Evolutionary conservation across 2,113 vertebrate genomes (phyloP).

Genomic region (Promerops cafer): DNA sequence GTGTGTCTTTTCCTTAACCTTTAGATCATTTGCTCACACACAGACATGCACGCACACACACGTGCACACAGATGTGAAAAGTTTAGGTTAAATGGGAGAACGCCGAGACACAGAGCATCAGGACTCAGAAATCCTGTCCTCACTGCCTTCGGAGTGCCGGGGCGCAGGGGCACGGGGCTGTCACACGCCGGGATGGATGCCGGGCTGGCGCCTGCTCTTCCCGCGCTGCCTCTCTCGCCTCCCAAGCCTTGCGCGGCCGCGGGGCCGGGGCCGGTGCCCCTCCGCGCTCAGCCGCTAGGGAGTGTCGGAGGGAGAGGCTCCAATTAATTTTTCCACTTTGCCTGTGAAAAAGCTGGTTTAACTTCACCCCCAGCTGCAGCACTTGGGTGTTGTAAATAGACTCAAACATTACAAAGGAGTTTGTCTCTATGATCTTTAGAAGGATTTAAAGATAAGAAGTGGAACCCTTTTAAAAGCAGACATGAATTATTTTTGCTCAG

Average conservation of each 20-base stretch:
- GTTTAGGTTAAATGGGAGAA: background rate
- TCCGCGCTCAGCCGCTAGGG: constrained; percentile 40
- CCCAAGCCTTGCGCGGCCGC: background rate
- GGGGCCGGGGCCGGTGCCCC: background rate
- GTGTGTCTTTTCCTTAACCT: background rate
- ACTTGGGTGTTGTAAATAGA: background rate
- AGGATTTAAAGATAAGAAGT: background rate
- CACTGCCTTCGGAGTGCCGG: background rate
- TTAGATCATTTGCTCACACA: background rate
- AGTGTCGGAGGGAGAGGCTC: constrained; percentile 38
- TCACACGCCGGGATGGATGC: background rate
- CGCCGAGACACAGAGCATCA: background rate
- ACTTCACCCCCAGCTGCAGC: background rate
- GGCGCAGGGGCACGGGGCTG: background rate
- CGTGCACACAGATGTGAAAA: background rate
- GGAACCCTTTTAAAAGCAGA: background rate
- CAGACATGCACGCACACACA: background rate
- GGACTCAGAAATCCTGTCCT: background rate
- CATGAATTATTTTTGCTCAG: background rate
- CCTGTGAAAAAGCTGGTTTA: background rate
- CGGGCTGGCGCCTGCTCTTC: background rate
- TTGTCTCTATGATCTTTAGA: constrained; percentile 21
- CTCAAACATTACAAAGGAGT: background rate
- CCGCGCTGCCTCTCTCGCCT: background rate
- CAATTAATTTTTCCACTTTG: background rate